These are phyloP conservation scores for Zosterops hypoxanthus DNA, from an alignment of 2,113 vertebrate species.

Conservation along the genomic window DNA sequence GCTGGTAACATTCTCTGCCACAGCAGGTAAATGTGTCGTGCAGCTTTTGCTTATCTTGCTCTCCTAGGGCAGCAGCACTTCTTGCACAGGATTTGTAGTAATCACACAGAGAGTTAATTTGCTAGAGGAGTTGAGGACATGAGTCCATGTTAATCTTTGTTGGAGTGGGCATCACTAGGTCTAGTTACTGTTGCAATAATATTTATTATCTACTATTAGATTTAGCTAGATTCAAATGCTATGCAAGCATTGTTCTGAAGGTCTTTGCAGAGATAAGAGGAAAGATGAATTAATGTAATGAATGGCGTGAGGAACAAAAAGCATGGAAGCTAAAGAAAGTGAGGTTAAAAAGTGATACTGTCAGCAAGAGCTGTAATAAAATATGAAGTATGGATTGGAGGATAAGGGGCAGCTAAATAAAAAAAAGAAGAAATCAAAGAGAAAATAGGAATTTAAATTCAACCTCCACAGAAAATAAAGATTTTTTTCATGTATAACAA, in stretches of 20 bases:
- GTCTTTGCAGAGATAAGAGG: background rate
- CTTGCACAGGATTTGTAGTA: background rate
- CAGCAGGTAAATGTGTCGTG: background rate
- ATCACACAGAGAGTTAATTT: background rate
- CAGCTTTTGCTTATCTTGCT: background rate
- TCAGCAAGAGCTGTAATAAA: background rate
- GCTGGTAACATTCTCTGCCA: background rate
- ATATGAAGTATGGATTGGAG: background rate
- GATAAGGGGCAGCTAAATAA: background rate
- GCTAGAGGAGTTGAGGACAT: background rate
- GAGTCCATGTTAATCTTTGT: background rate
- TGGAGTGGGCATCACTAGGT: background rate
- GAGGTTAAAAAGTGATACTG: background rate
- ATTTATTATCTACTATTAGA: background rate
- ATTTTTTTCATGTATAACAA: background rate
- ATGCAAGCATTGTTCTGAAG: background rate
- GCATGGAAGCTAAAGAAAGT: background rate
- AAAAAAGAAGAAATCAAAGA: background rate
- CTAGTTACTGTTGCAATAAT: background rate
- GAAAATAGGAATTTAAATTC: background rate
- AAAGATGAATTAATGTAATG: background rate
- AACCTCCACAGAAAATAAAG: background rate
- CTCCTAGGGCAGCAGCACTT: background rate
- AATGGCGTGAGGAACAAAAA: background rate
- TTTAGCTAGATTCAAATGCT: background rate